phyloP scores from a whole-genome alignment of 2,113 vertebrate genomes.

The Lepus europaeus region DNA sequence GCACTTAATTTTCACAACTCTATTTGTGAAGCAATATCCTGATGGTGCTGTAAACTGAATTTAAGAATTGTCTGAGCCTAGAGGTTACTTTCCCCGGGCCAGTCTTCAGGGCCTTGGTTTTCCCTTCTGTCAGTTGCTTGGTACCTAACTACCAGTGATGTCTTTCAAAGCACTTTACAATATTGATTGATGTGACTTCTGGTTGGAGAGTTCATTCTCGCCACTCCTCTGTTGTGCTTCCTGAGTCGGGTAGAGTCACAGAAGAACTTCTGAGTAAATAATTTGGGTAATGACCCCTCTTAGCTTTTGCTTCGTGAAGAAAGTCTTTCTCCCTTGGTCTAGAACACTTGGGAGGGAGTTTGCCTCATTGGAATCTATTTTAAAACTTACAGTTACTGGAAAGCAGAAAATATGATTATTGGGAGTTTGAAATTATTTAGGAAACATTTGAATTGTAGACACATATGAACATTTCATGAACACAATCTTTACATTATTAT shows the following conservation, averaged over 20 bases:
- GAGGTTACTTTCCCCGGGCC: neutral
- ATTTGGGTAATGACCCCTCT: neutral
- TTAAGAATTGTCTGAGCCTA: neutral
- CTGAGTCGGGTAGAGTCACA: neutral
- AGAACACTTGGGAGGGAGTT: neutral
- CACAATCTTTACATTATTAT: neutral
- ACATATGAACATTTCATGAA: neutral
- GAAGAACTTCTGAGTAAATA: neutral
- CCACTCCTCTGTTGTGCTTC: neutral
- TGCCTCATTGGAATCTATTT: neutral
- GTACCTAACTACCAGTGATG: neutral
- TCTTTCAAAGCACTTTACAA: neutral
- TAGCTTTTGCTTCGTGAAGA: neutral
- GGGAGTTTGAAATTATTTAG: neutral
- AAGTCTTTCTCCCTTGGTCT: neutral
- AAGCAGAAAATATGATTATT: neutral
- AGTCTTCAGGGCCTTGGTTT: neutral
- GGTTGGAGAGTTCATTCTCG: neutral
- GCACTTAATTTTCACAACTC: neutral
- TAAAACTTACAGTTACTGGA: constrained; percentile 19
- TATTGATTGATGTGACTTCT: neutral
- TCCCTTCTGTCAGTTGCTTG: neutral
- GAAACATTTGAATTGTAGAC: neutral
- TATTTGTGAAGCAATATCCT: neutral
- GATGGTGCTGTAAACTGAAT: neutral